These are phyloP conservation scores for Gymnogyps californianus DNA, from an alignment of 2,113 vertebrate species.

Conservation along the genomic window DNA sequence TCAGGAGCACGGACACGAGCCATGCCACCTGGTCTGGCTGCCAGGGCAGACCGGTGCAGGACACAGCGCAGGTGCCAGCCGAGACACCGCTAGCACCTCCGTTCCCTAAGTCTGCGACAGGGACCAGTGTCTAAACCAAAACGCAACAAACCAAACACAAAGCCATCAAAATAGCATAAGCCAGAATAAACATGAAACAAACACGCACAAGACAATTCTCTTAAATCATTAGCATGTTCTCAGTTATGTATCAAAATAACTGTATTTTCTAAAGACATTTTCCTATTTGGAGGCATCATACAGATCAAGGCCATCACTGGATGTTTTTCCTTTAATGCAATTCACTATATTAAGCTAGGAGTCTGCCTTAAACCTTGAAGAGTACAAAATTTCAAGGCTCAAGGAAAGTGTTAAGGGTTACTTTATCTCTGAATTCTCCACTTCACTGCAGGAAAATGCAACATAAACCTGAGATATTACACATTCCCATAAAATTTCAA, in stretches of 20 bases:
- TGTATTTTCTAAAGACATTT: not conserved
- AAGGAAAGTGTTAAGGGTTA: not conserved
- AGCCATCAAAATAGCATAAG: not conserved
- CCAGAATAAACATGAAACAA: not conserved
- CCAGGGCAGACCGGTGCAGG: not conserved
- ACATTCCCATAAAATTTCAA: not conserved
- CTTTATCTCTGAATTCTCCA: not conserved
- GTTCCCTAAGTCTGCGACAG: not conserved
- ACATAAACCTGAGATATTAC: not conserved
- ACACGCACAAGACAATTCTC: fast-evolving
- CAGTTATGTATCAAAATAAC: not conserved
- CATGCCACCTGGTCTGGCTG: not conserved
- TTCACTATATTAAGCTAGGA: not conserved
- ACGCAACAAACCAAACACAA: not conserved
- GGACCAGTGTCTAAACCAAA: not conserved
- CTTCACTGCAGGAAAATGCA: not conserved
- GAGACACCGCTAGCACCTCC: fast-evolving
- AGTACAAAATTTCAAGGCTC: not conserved
- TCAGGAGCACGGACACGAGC: fast-evolving
- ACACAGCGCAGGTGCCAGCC: not conserved
- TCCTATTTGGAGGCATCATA: not conserved
- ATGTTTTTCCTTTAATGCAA: not conserved
- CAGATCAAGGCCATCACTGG: not conserved
- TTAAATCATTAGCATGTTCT: not conserved
- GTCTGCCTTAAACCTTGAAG: not conserved